Base-by-base conservation (phyloP, 2,797 vertebrate genomes). In the Bryconaethiops microstoma region DNA sequence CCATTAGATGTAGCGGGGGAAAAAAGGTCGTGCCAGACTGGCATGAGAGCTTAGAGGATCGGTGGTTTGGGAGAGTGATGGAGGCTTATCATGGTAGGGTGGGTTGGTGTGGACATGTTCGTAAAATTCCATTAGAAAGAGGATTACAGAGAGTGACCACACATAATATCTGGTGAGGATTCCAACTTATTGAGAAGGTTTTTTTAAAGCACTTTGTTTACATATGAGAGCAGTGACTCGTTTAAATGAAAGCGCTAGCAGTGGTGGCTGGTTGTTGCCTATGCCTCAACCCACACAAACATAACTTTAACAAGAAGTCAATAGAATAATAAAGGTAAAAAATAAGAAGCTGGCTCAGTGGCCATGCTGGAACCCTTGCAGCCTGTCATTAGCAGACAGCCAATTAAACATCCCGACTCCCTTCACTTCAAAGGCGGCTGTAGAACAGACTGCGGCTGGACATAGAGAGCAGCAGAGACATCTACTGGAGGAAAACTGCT, bases 401-500 rank as follows among this genome's bases (percentile, higher is more conserved):
- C 48, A 55, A 48, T 78, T 76, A 78, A 72, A 68, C 48, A 69
- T 42, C 29, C 25, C 17, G 6, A 14, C 40, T 48, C 19, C n/a
- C 54, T 54, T 48, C 2, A 45, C 5, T 68, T 68, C 45, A 57
- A 59, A 35, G n/a, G 40, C 59, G 29, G 54, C 45, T 52, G 17
- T 8, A 59, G 16, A 64, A 54, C 7, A 17, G 19, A 7, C 14
- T 5, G 39, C 0, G 57, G 21, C 52, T 9, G 40, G 40, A 74
- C 45, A 48, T 12, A 48, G 25, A 85, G 77, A 74, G 35, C 82
- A 85, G 77, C 57, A 67, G 80, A 69, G 87, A 88, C 86, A 83
- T 87, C 89, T 87, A 83, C 84, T 87, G 84, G 87, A 88, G 82
- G 78, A 84, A 48, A 79, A 79, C 6, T 29, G 65, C 79, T 77